phyloP scores from a whole-genome alignment of 2,113 vertebrate species.

The Cacatua alba region DNA sequence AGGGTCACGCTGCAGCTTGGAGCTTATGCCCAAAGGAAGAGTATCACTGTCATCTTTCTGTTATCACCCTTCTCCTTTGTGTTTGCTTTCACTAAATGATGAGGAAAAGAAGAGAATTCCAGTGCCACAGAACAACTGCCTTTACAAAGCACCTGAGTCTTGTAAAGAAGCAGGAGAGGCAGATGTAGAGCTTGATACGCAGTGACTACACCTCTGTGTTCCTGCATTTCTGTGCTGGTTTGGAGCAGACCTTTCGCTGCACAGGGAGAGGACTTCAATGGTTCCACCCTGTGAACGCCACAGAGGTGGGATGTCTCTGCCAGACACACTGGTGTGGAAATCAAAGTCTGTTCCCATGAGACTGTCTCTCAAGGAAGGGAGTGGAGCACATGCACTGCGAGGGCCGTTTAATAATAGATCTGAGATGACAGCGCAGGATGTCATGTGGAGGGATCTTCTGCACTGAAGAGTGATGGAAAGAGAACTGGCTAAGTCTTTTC shows the following conservation, averaged over 20 bases:
- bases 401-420: background rate
- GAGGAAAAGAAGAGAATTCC: background rate
- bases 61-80: background rate
- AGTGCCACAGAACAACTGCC: background rate
- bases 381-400: fast-evolving
- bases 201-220: background rate
- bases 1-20: background rate
- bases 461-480: background rate
- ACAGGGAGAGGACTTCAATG: background rate
- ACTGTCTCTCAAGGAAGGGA: background rate
- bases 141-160: background rate
- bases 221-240: background rate
- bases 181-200: background rate
- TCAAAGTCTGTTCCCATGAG: background rate
- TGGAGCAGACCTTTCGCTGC: background rate
- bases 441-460: slow-evolving; percentile 9
- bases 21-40: background rate
- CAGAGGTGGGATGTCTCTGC: background rate
- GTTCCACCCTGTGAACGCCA: fast-evolving
- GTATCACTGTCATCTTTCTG: background rate
- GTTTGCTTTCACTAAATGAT: background rate
- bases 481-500: slow-evolving; percentile 1
- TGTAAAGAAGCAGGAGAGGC: background rate
- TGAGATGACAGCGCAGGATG: background rate
- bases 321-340: fast-evolving